A percentile compares a stretch with the other conserved stretches of the same genome.
Evolutionary conservation across 2,888 invertebrate species (phyloP).

Genomic region (Eurytoma adleriae): DNA sequence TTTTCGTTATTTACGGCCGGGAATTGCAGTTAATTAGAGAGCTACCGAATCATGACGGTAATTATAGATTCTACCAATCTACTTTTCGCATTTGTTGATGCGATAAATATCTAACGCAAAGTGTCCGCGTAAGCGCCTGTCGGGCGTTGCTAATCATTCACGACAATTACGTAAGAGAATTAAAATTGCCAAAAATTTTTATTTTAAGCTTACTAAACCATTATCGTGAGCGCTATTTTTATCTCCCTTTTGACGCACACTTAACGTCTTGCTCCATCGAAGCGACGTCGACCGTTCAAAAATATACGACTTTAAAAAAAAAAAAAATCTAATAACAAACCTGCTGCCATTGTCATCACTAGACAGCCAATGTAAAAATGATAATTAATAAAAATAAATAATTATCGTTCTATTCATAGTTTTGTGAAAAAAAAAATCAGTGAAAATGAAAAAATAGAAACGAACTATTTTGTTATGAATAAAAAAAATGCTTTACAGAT

Average conservation of each 20-base stretch:
- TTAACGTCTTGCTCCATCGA: neutral
- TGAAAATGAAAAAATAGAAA: too few relatives aligned
- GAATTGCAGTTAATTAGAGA: neutral
- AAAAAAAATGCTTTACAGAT: too few relatives aligned
- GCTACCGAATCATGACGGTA: slow-evolving; percentile 6
- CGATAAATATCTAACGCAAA: neutral
- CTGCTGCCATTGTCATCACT: too few relatives aligned
- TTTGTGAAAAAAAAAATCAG: too few relatives aligned
- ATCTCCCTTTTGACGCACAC: neutral
- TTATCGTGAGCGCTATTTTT: slow-evolving; percentile 11
- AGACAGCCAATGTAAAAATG: too few relatives aligned
- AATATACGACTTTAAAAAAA: too few relatives aligned
- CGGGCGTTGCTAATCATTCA: neutral
- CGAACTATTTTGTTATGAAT: too few relatives aligned
- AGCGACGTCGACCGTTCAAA: too few relatives aligned
- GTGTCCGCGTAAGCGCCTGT: neutral
- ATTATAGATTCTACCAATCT: slow-evolving; percentile 13
- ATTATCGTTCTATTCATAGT: too few relatives aligned
- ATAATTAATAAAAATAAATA: too few relatives aligned
- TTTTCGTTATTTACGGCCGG: neutral
- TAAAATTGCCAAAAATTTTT: slow-evolving; percentile 15
- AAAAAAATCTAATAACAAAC: too few relatives aligned
- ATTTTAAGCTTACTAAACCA: neutral
- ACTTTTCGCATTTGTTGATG: neutral
- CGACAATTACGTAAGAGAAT: slow-evolving; percentile 32